Evolutionary conservation across 1,140 invertebrate species (phyloP).

Genomic region (Anthonomus grandis): DNA sequence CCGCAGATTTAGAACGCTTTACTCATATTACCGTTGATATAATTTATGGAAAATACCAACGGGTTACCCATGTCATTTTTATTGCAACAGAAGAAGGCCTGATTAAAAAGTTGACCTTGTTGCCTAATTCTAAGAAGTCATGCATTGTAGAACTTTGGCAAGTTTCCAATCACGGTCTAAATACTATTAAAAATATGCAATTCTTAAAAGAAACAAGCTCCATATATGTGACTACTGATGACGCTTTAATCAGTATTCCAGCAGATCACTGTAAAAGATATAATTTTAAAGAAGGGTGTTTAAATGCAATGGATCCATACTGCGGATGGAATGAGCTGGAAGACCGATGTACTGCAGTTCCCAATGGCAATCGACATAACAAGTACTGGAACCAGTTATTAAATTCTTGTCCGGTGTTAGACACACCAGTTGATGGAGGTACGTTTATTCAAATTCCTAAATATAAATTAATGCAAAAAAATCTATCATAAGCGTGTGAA

Average conservation of each 20-base stretch:
- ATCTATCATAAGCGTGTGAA: too few species aligned
- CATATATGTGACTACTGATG: conserved; percentile 76
- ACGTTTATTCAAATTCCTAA: conserved; percentile 3
- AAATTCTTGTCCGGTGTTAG: conserved; percentile 61
- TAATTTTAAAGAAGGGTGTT: conserved; percentile 64
- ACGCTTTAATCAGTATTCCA: conserved; percentile 67
- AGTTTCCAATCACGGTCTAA: conserved; percentile 57
- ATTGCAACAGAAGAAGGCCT: conserved; percentile 71
- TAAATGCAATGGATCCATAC: conserved; percentile 86
- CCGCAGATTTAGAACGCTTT: conserved; percentile 68
- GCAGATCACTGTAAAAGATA: conserved; percentile 76
- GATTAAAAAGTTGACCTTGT: conserved; percentile 77
- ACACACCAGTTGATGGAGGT: conserved; percentile 61
- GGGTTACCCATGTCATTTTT: conserved; percentile 69
- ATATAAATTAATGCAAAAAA: conserved; percentile 3
- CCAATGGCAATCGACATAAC: conserved; percentile 57
- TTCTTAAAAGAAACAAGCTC: conserved; percentile 80
- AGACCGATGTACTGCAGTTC: conserved; percentile 67
- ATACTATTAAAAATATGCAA: conserved; percentile 66
- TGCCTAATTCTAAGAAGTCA: conserved; percentile 64
- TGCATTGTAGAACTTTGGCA: conserved; percentile 86
- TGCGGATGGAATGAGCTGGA: conserved; percentile 86
- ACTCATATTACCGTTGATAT: conserved; percentile 78
- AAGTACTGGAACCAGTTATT: conserved; percentile 71
- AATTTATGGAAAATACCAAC: conserved; percentile 63